Evolutionary conservation across 2,113 vertebrate species (phyloP), one percentile per base, ranked within the genome.

Genomic region (Ammodytes dubius): DNA sequence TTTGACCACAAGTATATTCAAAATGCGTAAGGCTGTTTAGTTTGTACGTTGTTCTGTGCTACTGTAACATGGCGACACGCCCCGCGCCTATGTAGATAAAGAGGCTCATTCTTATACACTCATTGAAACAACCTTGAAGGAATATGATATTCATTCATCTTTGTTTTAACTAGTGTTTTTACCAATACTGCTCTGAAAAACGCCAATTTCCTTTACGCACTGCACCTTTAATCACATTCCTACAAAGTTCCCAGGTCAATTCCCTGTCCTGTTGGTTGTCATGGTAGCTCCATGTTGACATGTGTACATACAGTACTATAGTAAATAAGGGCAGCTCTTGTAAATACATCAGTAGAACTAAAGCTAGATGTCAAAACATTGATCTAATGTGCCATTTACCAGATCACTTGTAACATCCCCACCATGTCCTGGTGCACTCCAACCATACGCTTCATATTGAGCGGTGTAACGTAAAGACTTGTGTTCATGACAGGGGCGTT

Each of bases 311-410:
- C 15, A 54, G 12, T 49, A 35, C 10, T 53, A 5, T 43, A 52
- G 70, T 27, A 50, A 65, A 39, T 7, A 52, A 70, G 3, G 43
- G 84, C 58, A 66, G 84, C 74, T 74, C 8, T 53, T 66, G 61
- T 73, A 64, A 50, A 80, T 68, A 57, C 45, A 54, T 7, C 54
- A 71, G 52, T 47, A 45, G 74, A 79, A 54, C 14, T 60, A 47
- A 85, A 85, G 73, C 42, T 75, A 85, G 52, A 19, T 27, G 45
- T 70, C 2, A 43, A 72, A 58, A 56, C 5, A 27, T 1, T 60
- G 49, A 70, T 56, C 67, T 56, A 47, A 79, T 47, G 50, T 71
- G 68, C 58, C 50, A 71, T 71, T 56, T 47, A 19, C 3, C 5
- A 4, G 19, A 15, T 58, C 13, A 39, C 42, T 17, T 4, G 13